A percentile compares a stretch with the other conserved stretches of the same genome.
Conservation (phyloP, 2,113 vertebrate genomes). For the Sturnira hondurensis region DNA sequence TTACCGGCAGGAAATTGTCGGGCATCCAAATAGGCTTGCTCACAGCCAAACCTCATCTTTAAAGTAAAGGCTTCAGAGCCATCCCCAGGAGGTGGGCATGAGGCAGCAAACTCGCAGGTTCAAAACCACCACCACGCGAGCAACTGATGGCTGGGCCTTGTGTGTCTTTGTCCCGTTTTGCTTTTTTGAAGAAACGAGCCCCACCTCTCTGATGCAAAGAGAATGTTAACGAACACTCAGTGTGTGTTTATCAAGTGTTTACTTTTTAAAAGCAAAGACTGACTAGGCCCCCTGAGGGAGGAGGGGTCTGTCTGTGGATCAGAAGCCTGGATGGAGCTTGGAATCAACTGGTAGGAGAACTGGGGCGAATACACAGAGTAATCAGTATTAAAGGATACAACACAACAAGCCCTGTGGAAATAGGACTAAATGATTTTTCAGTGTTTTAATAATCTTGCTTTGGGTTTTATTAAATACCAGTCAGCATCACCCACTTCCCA, state of each 20-base stretch:
- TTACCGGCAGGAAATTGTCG: background rate
- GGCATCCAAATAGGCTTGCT: background rate
- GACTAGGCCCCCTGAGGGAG: background rate
- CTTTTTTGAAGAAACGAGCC: background rate
- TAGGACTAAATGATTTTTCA: slow-evolving; percentile 64
- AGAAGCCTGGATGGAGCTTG: background rate
- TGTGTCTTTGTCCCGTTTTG: too few species aligned
- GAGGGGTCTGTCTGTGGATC: background rate
- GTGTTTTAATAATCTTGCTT: slow-evolving; percentile 67
- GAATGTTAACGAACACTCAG: background rate
- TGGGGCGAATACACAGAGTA: background rate
- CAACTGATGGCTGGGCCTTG: background rate
- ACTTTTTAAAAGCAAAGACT: background rate
- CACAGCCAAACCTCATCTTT: background rate
- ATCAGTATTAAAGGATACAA: background rate
- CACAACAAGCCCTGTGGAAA: slow-evolving; percentile 50
- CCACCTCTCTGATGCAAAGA: background rate
- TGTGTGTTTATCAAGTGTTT: background rate
- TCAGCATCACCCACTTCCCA: slow-evolving; percentile 54
- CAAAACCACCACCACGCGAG: background rate
- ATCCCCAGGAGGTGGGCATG: background rate
- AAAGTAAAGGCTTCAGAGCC: background rate
- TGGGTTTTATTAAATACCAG: slow-evolving; percentile 64
- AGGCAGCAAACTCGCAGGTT: background rate
- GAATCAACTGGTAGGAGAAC: slow-evolving; percentile 11